A percentile compares a stretch with the other conserved stretches of the same genome.
Evolutionary conservation across 2,888 invertebrate species (phyloP).

Genomic region (Teleiodes luculella): DNA sequence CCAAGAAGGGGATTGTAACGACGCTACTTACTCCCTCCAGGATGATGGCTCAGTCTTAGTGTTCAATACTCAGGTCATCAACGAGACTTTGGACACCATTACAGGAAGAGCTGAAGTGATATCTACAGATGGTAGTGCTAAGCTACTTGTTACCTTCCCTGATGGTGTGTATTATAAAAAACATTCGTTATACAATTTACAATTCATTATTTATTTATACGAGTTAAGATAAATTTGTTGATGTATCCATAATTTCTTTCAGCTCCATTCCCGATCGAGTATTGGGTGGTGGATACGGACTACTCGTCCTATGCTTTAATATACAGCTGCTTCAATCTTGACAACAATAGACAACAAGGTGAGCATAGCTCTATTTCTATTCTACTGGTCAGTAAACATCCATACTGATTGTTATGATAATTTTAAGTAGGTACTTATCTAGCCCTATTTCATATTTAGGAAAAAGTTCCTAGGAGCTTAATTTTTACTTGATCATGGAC

Average conservation of each 20-base stretch:
- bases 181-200: not conserved
- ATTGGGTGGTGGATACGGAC: constrained; percentile 68
- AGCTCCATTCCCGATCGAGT: constrained; percentile 27
- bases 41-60: constrained; percentile 35
- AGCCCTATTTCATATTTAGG: too few relatives aligned
- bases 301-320: constrained; percentile 79
- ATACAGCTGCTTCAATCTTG: constrained; percentile 77
- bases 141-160: constrained; percentile 79
- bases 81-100: constrained; percentile 36
- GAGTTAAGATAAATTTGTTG: too few relatives aligned
- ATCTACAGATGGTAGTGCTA: constrained; percentile 78
- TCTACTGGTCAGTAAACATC: too few relatives aligned
- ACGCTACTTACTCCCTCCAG: constrained; percentile 40
- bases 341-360: constrained; percentile 56
- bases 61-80: constrained; percentile 47
- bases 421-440: too few relatives aligned
- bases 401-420: too few relatives aligned
- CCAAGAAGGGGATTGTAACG: constrained; percentile 49
- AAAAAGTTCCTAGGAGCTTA: too few relatives aligned
- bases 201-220: too few relatives aligned
- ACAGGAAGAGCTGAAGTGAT: constrained; percentile 45
- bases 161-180: constrained; percentile 39
- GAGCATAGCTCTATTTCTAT: constrained; percentile 14
- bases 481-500: too few relatives aligned
- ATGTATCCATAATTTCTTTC: constrained; percentile 16